These are phyloP conservation scores for Solenodon paradoxus DNA, from an alignment of 2,113 vertebrate species.

Conservation along the genomic window DNA sequence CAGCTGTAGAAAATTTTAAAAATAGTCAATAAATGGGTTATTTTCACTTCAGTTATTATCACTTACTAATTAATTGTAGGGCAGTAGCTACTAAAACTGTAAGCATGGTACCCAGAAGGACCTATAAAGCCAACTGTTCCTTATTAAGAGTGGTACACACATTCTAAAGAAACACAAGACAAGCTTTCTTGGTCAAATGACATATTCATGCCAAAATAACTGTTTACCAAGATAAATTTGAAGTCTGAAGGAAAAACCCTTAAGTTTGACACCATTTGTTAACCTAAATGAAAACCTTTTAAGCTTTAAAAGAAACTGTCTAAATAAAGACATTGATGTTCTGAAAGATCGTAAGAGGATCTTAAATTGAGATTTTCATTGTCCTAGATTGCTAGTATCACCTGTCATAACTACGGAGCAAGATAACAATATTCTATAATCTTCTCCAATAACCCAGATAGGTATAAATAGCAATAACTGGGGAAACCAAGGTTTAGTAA, in stretches of 20 bases:
- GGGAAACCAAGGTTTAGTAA: background rate
- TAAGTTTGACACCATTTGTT: background rate
- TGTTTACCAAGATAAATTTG: constrained; percentile 16
- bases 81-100: background rate
- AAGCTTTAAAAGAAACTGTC: background rate
- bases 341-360: background rate
- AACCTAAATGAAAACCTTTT: background rate
- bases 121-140: background rate
- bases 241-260: background rate
- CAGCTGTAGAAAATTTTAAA: background rate
- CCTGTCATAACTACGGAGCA: background rate
- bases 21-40: background rate
- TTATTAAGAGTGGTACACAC: background rate
- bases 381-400: background rate
- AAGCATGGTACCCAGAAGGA: background rate
- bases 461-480: background rate
- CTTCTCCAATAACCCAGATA: background rate
- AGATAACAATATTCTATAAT: constrained; percentile 3
- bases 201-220: background rate
- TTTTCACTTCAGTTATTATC: background rate
- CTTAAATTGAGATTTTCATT: constrained; percentile 12
- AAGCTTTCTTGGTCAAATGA: constrained; percentile 8
- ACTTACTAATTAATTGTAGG: background rate
- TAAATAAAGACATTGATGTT: constrained; percentile 33
- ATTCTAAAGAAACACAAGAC: background rate